Conservation (phyloP, 2,113 vertebrate genomes). For the Ceratotherium simum region DNA sequence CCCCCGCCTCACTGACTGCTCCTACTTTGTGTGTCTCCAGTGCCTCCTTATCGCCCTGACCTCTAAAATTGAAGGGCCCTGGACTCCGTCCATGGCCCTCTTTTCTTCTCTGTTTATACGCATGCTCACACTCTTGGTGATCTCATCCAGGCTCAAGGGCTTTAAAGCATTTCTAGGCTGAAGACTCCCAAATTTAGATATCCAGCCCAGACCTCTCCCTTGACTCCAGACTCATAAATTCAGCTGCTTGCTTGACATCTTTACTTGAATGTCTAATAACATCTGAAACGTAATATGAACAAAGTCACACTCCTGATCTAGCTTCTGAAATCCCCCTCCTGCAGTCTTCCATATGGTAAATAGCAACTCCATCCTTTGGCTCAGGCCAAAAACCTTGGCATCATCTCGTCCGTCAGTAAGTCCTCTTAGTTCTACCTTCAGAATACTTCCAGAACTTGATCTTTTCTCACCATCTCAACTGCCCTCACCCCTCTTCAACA, state of each 20-base stretch:
- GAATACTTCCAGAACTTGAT: neutral
- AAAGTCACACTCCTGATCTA: neutral
- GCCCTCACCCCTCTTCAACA: neutral
- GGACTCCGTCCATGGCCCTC: neutral
- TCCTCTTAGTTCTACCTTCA: neutral
- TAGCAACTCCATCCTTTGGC: neutral
- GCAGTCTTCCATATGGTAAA: neutral
- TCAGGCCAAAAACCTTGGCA: neutral
- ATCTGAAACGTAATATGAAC: neutral
- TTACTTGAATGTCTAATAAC: neutral
- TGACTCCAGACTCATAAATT: conserved; percentile 41
- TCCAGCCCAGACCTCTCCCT: neutral
- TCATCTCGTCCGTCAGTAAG: neutral
- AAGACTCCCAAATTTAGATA: neutral
- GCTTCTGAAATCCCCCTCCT: neutral
- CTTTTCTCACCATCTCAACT: neutral
- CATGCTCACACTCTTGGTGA: neutral
- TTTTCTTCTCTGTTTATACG: neutral
- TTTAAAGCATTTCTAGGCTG: conserved; percentile 10
- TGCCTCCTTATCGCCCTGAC: neutral
- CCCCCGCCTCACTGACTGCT: neutral
- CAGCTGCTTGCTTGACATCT: neutral
- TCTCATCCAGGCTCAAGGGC: neutral
- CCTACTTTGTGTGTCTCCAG: neutral
- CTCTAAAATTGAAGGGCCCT: neutral